These are phyloP conservation scores for Malurus elegans DNA, from an alignment of 2,113 vertebrate genomes.

Conservation along the genomic window DNA sequence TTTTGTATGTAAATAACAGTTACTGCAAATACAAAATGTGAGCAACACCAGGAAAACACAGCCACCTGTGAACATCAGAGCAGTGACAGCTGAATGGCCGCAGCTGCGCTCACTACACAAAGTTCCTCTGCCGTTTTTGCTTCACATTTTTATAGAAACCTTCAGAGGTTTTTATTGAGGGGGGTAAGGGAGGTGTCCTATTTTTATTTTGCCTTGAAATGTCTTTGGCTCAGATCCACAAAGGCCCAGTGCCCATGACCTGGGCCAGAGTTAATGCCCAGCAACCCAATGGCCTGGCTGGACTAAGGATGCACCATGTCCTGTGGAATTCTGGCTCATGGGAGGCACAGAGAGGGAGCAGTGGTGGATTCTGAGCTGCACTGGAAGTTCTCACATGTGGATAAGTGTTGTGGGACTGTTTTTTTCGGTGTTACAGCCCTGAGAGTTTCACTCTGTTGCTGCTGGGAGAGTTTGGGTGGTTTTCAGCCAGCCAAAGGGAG, in stretches of 20 bases:
- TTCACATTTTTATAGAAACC: slow-evolving; percentile 31
- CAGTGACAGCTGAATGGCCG: background rate
- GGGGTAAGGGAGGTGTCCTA: background rate
- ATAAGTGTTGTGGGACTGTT: background rate
- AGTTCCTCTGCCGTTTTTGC: background rate
- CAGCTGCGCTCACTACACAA: background rate
- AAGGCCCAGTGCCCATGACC: background rate
- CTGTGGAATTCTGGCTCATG: background rate
- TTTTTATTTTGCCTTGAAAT: slow-evolving; percentile 18
- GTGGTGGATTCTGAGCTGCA: background rate
- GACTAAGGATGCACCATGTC: background rate
- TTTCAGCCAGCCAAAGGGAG: background rate
- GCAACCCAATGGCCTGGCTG: background rate
- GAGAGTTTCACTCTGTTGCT: background rate
- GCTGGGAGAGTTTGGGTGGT: background rate
- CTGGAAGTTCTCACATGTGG: background rate
- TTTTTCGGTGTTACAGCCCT: background rate
- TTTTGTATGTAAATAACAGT: slow-evolving; percentile 10
- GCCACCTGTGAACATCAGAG: background rate
- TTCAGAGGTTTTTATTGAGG: background rate
- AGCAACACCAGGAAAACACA: background rate
- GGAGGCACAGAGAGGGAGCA: background rate
- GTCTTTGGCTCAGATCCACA: slow-evolving; percentile 3
- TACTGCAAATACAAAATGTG: slow-evolving; percentile 6
- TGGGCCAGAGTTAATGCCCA: background rate